Base-by-base conservation (phyloP, 2,113 vertebrate species). In the Barnardius zonarius region DNA sequence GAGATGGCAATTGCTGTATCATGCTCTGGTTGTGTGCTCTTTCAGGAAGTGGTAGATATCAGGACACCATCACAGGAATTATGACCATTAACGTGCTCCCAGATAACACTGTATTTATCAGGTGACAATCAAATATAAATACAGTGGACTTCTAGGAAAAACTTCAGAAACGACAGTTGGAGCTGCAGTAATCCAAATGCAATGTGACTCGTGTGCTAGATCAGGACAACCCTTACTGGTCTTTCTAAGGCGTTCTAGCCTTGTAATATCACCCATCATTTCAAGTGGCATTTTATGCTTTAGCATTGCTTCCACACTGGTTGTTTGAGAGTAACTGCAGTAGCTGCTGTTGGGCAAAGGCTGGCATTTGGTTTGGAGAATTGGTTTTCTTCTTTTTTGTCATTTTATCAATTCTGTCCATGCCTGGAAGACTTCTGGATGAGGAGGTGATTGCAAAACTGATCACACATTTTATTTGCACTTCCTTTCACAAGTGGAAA, bases 311-410 rank as follows among this genome's bases (percentile, higher is more conserved):
- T 81, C 72, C 51, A 37, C 28, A 3, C 49, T 54, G 46, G 31
- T 86, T 69, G 66, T 55, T 77, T 81, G 88, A 93, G 79, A 88
- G 87, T 90, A 93, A 66, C 48, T 7, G 55, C 87, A 95, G 80
- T 93, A 95, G 97, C 95, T 96, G 97, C 96, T 95, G 94, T 41
- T 78, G 62, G 81, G 39, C 59, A 87, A 62, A 61, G 48, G 30
- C 63, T 67, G 62, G 10, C 77, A 41, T 62, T 70, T 28, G 33
- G 30, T 70, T 87, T 61, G 43, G 11, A 22, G 20, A 19, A 8
- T 78, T 78, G n/a, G 8, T 52, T 63, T 64, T n/a, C 11, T 75
- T 69, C 4, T 33, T 57, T 77, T 78, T 30, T 64, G 25, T 51
- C 39, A 33, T 63, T 89, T 81, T 30, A 77, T 27, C 12, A 14